Conservation (phyloP, 1,140 invertebrate species). For the Drosophila obscura region DNA sequence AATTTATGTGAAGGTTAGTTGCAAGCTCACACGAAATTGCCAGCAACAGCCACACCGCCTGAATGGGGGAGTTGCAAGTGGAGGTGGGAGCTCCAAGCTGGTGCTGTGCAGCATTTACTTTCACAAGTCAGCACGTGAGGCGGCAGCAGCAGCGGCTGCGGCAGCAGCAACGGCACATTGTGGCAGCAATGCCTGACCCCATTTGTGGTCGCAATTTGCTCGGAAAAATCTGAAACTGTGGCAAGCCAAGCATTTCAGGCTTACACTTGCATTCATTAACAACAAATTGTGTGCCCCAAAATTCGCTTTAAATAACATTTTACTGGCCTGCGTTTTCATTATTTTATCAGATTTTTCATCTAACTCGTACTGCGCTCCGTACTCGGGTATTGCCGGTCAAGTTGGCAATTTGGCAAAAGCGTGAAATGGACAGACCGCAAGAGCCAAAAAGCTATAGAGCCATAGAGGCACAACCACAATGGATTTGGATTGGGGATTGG, state of each 20-base stretch:
- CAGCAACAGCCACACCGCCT: slow-evolving; percentile 28
- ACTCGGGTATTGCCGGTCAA: slow-evolving; percentile 57
- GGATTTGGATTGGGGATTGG: not conserved
- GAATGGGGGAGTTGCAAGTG: slow-evolving; percentile 5
- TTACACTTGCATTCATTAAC: slow-evolving; percentile 74
- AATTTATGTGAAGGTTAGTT: slow-evolving; percentile 81
- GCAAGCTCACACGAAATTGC: slow-evolving; percentile 74
- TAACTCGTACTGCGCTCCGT: slow-evolving; percentile 4
- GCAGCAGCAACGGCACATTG: slow-evolving; percentile 65
- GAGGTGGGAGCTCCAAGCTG: not conserved
- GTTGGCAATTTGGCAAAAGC: slow-evolving; percentile 80
- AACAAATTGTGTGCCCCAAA: slow-evolving; percentile 75
- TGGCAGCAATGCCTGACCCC: slow-evolving; percentile 70
- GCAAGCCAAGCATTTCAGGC: slow-evolving; percentile 50
- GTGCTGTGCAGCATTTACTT: slow-evolving; percentile 61
- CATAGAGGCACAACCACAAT: slow-evolving; percentile 25
- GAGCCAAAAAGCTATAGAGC: slow-evolving; percentile 32
- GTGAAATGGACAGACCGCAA: slow-evolving; percentile 73
- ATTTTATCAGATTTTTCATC: slow-evolving; percentile 55
- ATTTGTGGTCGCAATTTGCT: slow-evolving; percentile 79
- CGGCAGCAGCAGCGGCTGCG: slow-evolving; percentile 7
- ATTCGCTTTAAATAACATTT: slow-evolving; percentile 81
- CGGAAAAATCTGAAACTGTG: slow-evolving; percentile 38
- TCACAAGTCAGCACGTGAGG: slow-evolving; percentile 80
- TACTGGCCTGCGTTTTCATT: slow-evolving; percentile 68